Percentiles rank a stretch among this genome's conserved stretches.
Conservation (phyloP, 2,113 vertebrate genomes). For the Hippocampus zosterae region DNA sequence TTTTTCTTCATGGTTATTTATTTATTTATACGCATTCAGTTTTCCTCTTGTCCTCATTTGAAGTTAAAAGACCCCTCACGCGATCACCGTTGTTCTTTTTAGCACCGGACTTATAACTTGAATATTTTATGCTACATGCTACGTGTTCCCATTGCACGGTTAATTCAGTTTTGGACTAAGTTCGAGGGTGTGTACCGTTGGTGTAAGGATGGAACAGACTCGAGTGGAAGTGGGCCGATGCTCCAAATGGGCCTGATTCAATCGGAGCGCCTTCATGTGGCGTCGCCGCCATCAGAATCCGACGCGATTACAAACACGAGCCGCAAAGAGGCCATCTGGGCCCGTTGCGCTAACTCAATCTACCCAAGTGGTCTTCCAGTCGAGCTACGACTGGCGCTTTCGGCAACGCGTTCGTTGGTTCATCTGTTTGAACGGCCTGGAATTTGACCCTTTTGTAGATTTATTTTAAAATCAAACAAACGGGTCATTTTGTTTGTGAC, state of each 20-base stretch:
- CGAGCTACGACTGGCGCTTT: slow-evolving; percentile 10
- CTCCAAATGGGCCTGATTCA: slow-evolving; percentile 48
- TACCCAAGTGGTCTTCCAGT: slow-evolving; percentile 14
- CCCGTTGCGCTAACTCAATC: slow-evolving; percentile 34
- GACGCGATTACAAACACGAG: slow-evolving; percentile 56
- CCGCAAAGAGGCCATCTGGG: slow-evolving; percentile 46
- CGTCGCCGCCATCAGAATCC: slow-evolving; percentile 44
- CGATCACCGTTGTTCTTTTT: not conserved
- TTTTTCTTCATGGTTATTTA: too few relatives aligned
- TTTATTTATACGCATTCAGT: not conserved
- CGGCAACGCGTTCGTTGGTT: not conserved
- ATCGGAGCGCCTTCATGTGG: slow-evolving; percentile 36
- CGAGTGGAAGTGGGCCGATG: slow-evolving; percentile 44
- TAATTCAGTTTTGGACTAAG: not conserved
- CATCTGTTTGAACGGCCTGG: not conserved
- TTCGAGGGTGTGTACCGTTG: not conserved
- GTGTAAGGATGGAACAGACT: not conserved
- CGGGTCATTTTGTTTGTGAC: slow-evolving; percentile 29
- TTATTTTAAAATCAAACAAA: slow-evolving; percentile 58
- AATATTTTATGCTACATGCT: not conserved
- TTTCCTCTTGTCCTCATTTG: not conserved
- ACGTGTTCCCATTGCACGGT: not conserved
- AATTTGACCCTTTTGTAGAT: slow-evolving; percentile 33
- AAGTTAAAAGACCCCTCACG: not conserved
- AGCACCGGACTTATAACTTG: not conserved